Base-by-base conservation (phyloP, 2,113 vertebrate species). In the Lucifuga dentata region DNA sequence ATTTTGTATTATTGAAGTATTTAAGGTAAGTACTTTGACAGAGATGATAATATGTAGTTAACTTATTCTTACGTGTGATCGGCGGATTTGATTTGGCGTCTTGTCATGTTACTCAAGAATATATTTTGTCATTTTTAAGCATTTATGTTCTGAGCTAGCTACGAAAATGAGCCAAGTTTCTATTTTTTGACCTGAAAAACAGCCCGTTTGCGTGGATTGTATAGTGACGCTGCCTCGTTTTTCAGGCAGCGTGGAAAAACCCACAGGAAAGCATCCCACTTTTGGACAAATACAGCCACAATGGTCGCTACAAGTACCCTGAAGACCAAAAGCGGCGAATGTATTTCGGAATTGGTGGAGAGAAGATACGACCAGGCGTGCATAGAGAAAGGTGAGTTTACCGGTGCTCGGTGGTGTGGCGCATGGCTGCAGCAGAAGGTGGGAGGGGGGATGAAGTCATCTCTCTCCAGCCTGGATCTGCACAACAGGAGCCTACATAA, bases 241-340 rank as follows among this genome's bases (percentile, higher is more conserved):
- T 41, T 10, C 67, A 70, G 65, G 52, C 45, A 68, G 63, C 62
- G 70, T 45, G 35, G 19, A n/a, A 57, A 0, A 58, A 74, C 19
- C 35, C 8, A 24, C 39, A 49, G 41, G 45, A 36, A 61, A 60
- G 15, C 38, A 46, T 13, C 38, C 40, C 52, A 9, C 29, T 64
- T 45, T 51, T 35, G 59, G 48, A 40, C 1, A 52, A 57, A 38
- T 0, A 36, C 64, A 24, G 59, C 40, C 86, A 86, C 60, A 55
- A 93, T 86, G 88, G 93, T 91, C 64, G 91, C 91, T 21, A 89
- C 92, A n/a, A 92, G 89, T 89, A 87, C 67, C 17, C 29, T 94
- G 58, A 92, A 86, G 38, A 69, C 72, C 69, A 93, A 92, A 81
- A 91, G 75, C 73, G 41, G 83, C 29, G 89, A 88, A 12, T 83